Percentiles rank a stretch among this genome's conserved stretches.
Evolutionary conservation across 2,888 invertebrate species (phyloP).

Genomic region (Eupithecia abbreviata): DNA sequence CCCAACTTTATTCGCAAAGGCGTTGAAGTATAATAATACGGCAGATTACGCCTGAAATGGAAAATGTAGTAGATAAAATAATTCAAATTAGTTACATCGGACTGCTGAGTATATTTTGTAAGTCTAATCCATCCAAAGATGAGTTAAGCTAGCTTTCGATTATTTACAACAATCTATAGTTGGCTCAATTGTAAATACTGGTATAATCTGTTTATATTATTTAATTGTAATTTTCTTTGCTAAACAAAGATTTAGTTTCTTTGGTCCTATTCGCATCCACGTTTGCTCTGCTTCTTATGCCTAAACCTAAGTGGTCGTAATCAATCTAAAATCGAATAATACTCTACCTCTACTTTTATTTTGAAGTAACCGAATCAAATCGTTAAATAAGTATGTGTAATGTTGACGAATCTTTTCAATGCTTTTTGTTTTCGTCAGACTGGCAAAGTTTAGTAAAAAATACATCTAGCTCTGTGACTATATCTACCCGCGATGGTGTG

Average conservation of each 20-base stretch:
- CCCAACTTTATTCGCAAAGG: neutral
- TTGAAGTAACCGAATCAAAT: neutral
- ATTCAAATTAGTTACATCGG: neutral
- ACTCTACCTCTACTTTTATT: neutral
- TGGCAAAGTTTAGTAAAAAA: constrained; percentile 2
- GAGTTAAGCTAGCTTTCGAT: too few species aligned
- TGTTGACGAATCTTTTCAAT: neutral
- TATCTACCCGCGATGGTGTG: constrained; percentile 43
- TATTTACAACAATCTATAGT: too few species aligned
- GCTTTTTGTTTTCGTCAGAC: neutral
- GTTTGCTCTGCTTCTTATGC: neutral
- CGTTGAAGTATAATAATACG: neutral
- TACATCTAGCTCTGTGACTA: constrained; percentile 10
- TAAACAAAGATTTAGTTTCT: neutral
- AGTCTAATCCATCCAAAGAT: neutral
- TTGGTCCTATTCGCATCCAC: neutral
- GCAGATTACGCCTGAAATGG: neutral
- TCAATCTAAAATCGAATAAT: too few species aligned
- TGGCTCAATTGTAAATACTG: too few species aligned
- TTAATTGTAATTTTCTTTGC: neutral
- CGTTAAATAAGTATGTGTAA: neutral
- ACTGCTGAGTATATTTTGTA: neutral
- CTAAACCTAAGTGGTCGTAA: too few species aligned
- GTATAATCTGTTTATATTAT: too few species aligned
- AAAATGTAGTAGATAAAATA: neutral